These are phyloP conservation scores for Exephanes ischioxanthus DNA, from an alignment of 2,888 invertebrate genomes.

Conservation along the genomic window DNA sequence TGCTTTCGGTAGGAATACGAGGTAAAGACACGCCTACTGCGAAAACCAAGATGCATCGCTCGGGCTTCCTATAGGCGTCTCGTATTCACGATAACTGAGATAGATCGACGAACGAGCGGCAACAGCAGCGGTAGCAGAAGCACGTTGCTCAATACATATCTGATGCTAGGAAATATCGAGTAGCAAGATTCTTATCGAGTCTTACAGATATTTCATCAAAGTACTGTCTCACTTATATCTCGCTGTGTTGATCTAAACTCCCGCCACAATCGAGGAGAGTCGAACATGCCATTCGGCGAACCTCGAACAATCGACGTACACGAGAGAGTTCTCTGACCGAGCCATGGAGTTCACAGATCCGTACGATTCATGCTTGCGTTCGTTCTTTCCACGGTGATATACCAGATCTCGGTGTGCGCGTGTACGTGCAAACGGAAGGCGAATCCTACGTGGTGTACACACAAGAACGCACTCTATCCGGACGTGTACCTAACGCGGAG, in stretches of 20 bases:
- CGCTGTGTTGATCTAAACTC: conserved; percentile 49
- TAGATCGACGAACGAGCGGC: conserved; percentile 38
- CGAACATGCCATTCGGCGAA: conserved; percentile 56
- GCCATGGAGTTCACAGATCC: conserved; percentile 43
- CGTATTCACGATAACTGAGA: conserved; percentile 52
- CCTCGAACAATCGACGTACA: conserved; percentile 25
- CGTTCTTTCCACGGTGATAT: conserved; percentile 20
- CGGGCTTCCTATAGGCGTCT: conserved; percentile 11
- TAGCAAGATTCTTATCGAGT: conserved; percentile 56
- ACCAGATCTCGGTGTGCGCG: not conserved
- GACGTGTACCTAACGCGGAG: conserved; percentile 11
- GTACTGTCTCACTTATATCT: conserved; percentile 51
- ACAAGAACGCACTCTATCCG: not conserved
- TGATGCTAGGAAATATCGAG: conserved; percentile 42
- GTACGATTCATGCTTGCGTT: conserved; percentile 46
- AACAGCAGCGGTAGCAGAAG: conserved; percentile 2
- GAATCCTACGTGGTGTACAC: conserved; percentile 3
- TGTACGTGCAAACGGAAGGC: conserved; percentile 21
- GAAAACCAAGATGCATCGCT: conserved; percentile 40
- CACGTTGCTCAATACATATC: conserved; percentile 33
- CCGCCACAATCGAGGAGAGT: conserved; percentile 38
- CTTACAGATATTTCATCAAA: conserved; percentile 61
- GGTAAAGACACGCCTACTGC: conserved; percentile 31
- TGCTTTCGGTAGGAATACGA: conserved; percentile 55
- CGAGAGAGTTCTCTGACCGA: conserved; percentile 25